Evolutionary conservation across 2,888 invertebrate genomes (phyloP).

Genomic region (Andrena marginata): DNA sequence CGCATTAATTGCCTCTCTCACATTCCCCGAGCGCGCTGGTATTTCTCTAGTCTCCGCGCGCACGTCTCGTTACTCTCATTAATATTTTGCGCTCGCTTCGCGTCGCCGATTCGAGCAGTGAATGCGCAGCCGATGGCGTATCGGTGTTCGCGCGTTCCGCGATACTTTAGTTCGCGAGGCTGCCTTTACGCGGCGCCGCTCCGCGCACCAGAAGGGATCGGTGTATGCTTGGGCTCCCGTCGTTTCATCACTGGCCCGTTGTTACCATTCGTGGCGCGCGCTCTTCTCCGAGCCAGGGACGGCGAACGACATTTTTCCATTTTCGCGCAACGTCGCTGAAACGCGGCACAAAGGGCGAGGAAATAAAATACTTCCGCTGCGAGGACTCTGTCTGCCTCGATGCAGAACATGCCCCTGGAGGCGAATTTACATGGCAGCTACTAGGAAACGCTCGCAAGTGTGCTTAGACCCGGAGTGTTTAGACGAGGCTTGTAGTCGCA

Average conservation of each 20-base stretch:
- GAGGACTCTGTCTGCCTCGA: constrained; percentile 15
- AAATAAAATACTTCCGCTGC: constrained; percentile 36
- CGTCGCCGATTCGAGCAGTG: background rate
- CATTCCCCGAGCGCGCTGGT: background rate
- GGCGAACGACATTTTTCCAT: constrained; percentile 42
- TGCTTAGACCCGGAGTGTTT: constrained; percentile 42
- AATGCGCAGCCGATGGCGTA: background rate
- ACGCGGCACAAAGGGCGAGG: constrained; percentile 17
- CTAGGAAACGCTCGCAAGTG: constrained; percentile 41
- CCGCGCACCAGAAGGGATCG: constrained; percentile 3
- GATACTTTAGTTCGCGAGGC: constrained; percentile 32
- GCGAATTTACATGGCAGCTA: constrained; percentile 47
- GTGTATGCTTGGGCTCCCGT: constrained; percentile 18
- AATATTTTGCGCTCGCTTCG: constrained; percentile 21
- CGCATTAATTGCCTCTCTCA: constrained; percentile 13
- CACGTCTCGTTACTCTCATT: constrained; percentile 7
- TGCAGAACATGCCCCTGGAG: constrained; percentile 25
- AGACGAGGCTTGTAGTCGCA: constrained; percentile 25
- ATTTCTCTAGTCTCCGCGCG: background rate
- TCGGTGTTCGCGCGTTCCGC: background rate
- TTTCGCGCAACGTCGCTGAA: constrained; percentile 15
- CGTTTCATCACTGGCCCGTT: constrained; percentile 29
- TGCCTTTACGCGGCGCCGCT: background rate
- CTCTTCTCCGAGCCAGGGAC: background rate
- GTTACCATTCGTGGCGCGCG: constrained; percentile 2